Evolutionary conservation across 2,888 invertebrate genomes (phyloP).

Genomic region (Hololepta plana): DNA sequence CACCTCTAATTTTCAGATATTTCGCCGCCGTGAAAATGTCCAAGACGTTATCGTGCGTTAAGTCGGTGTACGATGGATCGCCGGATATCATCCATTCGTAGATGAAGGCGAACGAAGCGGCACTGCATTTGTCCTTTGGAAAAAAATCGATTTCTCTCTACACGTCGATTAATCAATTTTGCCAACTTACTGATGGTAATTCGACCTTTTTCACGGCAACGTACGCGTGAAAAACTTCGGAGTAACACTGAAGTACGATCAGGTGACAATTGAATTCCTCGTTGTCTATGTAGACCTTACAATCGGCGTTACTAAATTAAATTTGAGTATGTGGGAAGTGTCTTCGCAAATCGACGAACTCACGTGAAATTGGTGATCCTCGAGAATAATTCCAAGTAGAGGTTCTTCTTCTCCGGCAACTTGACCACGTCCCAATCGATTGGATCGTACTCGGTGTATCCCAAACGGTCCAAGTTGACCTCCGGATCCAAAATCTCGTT

Average conservation of each 20-base stretch:
- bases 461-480: slow-evolving; percentile 34
- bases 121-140: slow-evolving; percentile 24
- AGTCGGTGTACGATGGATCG: slow-evolving; percentile 40
- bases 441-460: slow-evolving; percentile 35
- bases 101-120: slow-evolving; percentile 45
- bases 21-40: slow-evolving; percentile 56
- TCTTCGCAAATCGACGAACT: slow-evolving; percentile 16
- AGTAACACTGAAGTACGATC: slow-evolving; percentile 51
- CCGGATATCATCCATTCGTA: slow-evolving; percentile 70
- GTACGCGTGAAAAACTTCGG: slow-evolving; percentile 38
- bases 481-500: slow-evolving; percentile 27
- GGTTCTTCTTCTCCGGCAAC: slow-evolving; percentile 46
- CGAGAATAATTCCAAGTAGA: slow-evolving; percentile 44
- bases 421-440: slow-evolving; percentile 45
- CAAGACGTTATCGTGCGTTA: slow-evolving; percentile 50
- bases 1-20: slow-evolving; percentile 50
- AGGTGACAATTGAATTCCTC: slow-evolving; percentile 52
- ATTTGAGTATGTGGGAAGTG: not conserved
- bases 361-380: slow-evolving; percentile 49
- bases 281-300: slow-evolving; percentile 41
- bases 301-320: slow-evolving; percentile 44
- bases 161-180: slow-evolving; percentile 4
- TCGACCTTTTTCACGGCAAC: slow-evolving; percentile 26
- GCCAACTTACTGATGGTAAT: slow-evolving; percentile 21
- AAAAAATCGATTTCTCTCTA: slow-evolving; percentile 1